Evolutionary conservation across 1,140 invertebrate species (phyloP), one percentile per base, ranked within the genome.

Genomic region (Parapsyche elsis): DNA sequence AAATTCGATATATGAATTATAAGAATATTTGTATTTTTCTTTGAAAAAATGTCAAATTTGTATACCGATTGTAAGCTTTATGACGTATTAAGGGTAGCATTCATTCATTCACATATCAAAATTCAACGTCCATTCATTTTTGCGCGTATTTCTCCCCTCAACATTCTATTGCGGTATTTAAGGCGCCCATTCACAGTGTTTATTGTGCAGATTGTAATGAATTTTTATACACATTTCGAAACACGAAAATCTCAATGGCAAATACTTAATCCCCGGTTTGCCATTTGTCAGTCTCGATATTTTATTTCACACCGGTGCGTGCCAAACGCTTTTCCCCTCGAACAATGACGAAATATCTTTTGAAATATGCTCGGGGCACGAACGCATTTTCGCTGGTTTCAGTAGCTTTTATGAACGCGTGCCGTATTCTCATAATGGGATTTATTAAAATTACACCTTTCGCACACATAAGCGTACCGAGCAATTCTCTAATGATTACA

Each of bases 391-490:
- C 30, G 7, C 7, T 7, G 30, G 30, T 38, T 38, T 38, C 30
- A 38, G 30, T 38, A 38, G 30, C 30, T 38, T 38, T 38, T 38
- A 38, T n/a, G 26, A 79, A 79, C 77, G 76, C 79, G 81, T 73
- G 79, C 79, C 67, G 57, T 38, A 75, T 45, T 19, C 30, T 21
- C 45, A 81, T 81, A 83, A 83, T 83, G 53, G 77, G 79, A 81
- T 81, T 79, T 83, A 80, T 83, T 79, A 81, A 83, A 83, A 78
- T 71, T 76, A 30, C 79, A 38, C 79, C 45, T 16, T 67, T 79
- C 46, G 67, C 23, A 26, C 24, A 7, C n/a, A n/a, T n/a, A n/a
- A 23, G 19, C 61, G 61, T 67, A 67, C 61, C 61, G 7, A 38
- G 30, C 30, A 4, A 38, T 38, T 38, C 30, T 38, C 30, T 38